Base-by-base conservation (phyloP, 2,113 vertebrate species). In the Ammodytes marinus region DNA sequence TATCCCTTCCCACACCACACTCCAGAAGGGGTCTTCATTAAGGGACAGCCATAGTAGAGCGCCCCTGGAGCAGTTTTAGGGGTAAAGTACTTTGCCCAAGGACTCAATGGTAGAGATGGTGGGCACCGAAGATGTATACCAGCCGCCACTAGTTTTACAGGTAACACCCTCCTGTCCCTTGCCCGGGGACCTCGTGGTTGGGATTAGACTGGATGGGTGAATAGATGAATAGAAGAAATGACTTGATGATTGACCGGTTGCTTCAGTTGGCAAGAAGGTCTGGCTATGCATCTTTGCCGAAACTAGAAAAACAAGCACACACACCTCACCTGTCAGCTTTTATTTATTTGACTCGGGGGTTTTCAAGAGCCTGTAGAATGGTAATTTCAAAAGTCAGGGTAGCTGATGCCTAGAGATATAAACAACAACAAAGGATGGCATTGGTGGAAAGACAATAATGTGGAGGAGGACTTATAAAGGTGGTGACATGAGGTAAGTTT, bases 401-500 rank as follows among this genome's bases (percentile, higher is more conserved):
- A 42, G 37, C 11, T 57, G n/a, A 5, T 43, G 37, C 37, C 54
- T 39, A 61, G 46, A 85, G 37, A 54, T 58, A 37, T 4, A 69
- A 45, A 54, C 17, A 0, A 71, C 7, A 74, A 17, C 10, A 77
- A 70, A 60, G 46, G 39, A 7, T 52, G n/a, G n/a, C 5, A 53
- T 14, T 68, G 55, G 57, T 53, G 47, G 39, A 46, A 72, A 59
- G 59, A 68, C 40, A 27, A 52, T 58, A 42, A 46, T 40, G 73
- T 50, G 67, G 69, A 54, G 63, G 79, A 82, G 7, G 13, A 27
- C 27, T 27, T 27, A 27, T 35, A 12, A 49, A 58, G 4, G 5
- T 17, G 6, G 39, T 39, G 57, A 65, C 46, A 79, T 71, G 81
- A 86, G 87, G 71, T 83, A 86, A 86, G 83, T 85, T 59, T 84